A percentile compares a stretch with the other conserved stretches of the same genome.
Evolutionary conservation across 2,113 vertebrate genomes (phyloP).

Genomic region (Haliaeetus leucogaster): DNA sequence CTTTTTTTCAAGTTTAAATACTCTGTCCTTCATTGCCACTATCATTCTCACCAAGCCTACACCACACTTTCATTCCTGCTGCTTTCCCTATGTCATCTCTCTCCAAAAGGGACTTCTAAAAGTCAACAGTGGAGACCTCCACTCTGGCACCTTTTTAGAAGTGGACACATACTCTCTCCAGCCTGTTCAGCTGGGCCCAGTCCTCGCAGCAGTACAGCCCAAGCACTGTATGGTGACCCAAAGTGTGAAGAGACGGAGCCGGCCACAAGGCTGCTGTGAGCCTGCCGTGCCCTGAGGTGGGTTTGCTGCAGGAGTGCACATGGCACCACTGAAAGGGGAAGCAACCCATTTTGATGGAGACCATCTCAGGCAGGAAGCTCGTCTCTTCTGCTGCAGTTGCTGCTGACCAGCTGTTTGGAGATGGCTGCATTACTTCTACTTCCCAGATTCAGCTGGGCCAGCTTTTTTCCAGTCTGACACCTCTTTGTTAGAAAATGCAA

Average conservation of each 20-base stretch:
- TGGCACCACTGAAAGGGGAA: too few species aligned
- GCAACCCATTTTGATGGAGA: neutral
- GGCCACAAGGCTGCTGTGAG: neutral
- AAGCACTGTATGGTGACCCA: neutral
- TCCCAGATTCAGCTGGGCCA: neutral
- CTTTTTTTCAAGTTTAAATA: neutral
- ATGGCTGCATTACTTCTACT: neutral
- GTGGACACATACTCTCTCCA: neutral
- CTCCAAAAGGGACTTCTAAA: neutral
- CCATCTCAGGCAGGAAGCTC: neutral
- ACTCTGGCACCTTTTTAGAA: neutral
- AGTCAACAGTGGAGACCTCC: neutral
- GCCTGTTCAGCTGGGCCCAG: neutral
- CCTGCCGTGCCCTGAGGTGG: neutral
- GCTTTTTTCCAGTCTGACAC: neutral
- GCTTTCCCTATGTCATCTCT: neutral
- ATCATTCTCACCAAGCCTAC: neutral
- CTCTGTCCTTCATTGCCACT: neutral
- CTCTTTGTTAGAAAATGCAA: neutral
- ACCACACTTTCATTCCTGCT: neutral
- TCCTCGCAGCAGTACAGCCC: fast-evolving
- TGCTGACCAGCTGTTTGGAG: neutral
- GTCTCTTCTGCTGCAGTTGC: neutral
- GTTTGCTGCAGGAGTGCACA: neutral
- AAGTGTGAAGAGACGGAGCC: fast-evolving